Base-by-base conservation (phyloP, 2,797 vertebrate genomes). In the Danio choprae region DNA sequence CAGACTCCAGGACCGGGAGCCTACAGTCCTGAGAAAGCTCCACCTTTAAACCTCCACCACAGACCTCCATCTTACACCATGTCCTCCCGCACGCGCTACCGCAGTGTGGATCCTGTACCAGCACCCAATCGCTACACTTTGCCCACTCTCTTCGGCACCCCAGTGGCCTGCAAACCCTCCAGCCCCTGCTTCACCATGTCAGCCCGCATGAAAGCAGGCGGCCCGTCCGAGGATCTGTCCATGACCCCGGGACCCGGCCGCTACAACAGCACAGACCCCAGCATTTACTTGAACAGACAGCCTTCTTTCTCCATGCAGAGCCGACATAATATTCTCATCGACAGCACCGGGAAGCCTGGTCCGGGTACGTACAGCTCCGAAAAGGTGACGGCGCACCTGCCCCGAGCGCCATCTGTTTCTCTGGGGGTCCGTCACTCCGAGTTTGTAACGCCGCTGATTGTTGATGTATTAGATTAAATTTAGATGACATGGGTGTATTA, bases 281-380 rank as follows among this genome's bases (percentile, higher is more conserved):
- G 93, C 4, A 9, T 92, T 36, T 96, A 95, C 86, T 88, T 90
- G 48, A 89, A 82, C 41, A 93, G 94, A 16, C 90, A 91, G 81
- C 96, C 96, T 0, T 95, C 95, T 20, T 97, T 95, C 90, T 95
- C 95, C 79, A 95, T 97, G 84, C 93, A 94, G 87, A 91, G 93
- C 56, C 93, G 96, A 74, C 91, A 92, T 36, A 88, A 88, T 11
- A 87, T 86, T 74, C 89, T 89, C 5, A 86, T 10, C 0, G 80
- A 86, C 15, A 50, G 77, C 2, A 84, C 87, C 0, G 84, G 68
- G 12, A 91, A 87, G 0, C 96, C 96, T 0, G 96, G 96, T 0
- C 96, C 96, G 0, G 96, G 95, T 0, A 55, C 92, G 0, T 94
- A 97, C 90, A 92, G 89, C 83, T 95, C 96, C 0, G 96, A 97